phyloP scores from a whole-genome alignment of 2,113 vertebrate genomes.

The Albula goreensis region DNA sequence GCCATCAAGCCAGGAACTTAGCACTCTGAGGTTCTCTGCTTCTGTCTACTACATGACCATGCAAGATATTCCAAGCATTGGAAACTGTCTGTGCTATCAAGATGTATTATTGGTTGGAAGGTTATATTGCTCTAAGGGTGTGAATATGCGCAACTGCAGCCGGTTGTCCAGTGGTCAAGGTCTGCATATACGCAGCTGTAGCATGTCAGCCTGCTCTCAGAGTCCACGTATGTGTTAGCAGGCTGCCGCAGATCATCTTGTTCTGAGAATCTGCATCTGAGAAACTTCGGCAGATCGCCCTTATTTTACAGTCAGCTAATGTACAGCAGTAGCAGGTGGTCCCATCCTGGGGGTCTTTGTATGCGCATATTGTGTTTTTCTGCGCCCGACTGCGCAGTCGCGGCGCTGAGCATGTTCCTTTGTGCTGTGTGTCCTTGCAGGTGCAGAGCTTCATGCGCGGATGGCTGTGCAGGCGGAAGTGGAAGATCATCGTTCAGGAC shows the following conservation, averaged over 20 bases:
- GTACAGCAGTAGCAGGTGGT: background rate
- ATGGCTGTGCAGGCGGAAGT: constrained; percentile 94
- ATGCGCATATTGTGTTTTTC: background rate
- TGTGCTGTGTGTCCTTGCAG: constrained; percentile 56
- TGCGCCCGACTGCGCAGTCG: background rate
- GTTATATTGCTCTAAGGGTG: too few relatives aligned
- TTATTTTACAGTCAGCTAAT: background rate
- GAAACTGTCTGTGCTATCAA: too few relatives aligned
- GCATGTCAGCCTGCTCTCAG: background rate
- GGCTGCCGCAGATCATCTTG: too few relatives aligned
- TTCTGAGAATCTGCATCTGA: too few relatives aligned
- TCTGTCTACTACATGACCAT: too few relatives aligned
- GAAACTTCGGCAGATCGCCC: too few relatives aligned
- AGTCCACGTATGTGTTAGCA: background rate
- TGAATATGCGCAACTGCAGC: too few relatives aligned
- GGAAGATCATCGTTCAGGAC: constrained; percentile 98
- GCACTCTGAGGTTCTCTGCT: too few relatives aligned
- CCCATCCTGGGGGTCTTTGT: background rate
- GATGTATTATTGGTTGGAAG: too few relatives aligned
- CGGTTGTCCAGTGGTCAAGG: too few relatives aligned
- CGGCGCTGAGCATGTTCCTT: background rate
- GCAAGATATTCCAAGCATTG: too few relatives aligned
- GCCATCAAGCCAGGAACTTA: too few relatives aligned
- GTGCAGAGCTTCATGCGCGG: constrained; percentile 97
- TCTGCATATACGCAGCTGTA: background rate